Evolutionary conservation across 2,797 vertebrate genomes (phyloP), one percentile per base, ranked within the genome.

Genomic region (Neostethus bicornis): DNA sequence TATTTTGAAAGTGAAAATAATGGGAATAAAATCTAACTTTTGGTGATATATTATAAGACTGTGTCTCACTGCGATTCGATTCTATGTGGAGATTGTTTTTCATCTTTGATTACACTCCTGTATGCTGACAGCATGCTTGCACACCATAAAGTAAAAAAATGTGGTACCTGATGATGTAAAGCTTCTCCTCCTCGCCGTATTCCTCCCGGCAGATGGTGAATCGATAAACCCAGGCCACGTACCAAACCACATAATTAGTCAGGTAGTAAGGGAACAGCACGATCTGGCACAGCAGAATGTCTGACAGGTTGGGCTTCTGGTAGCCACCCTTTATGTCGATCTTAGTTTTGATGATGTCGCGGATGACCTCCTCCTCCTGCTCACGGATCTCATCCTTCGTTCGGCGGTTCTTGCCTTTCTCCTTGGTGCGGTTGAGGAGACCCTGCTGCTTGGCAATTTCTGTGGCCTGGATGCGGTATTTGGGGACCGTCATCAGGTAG

Each of bases 321-420:
- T 97, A 99, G 70, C 96, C 96, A 0, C 97, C 97, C 77, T 98
- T 96, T 76, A 99, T 99, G 86, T 98, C 97, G 37, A 98, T 97
- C 90, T 97, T 98, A 73, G 90, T 98, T 84, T 97, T 98, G 81
- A 99, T 98, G 73, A 99, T 97, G 82, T 96, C 93, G 4, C 95
- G 93, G 76, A 99, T 97, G 54, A 97, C 93, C 85, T 94, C 94
- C 79, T 99, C 96, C 38, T 98, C 96, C 66, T 98, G 95, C 32
- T 96, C 95, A 3, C 94, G 94, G 14, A 96, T 93, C 90, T 98
- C 96, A 65, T 98, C 96, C 74, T 97, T 99, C 70, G 94, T 92
- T 4, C 95, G 90, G 4, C 93, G 94, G 90, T 93, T 95, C 84
- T 93, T 96, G 44, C 96, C 96, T 77, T 94, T 98, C 85, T 98